A percentile compares a stretch with the other conserved stretches of the same genome.
These are phyloP conservation scores for Peromyscus aztecus DNA, from an alignment of 2,797 vertebrate species.

Conservation along the genomic window DNA sequence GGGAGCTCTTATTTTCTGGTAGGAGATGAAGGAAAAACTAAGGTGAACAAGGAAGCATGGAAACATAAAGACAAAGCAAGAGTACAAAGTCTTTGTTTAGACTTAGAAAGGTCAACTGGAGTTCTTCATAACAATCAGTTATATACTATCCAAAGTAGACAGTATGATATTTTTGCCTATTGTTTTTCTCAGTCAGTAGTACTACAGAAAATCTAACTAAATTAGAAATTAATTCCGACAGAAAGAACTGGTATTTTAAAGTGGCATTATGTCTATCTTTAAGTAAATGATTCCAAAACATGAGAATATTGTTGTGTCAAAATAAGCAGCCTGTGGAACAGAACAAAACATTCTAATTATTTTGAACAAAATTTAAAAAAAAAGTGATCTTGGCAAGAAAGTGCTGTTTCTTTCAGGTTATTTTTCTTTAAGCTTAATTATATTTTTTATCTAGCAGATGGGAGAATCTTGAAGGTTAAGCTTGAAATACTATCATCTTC, in stretches of 20 bases:
- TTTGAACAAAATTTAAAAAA: slow-evolving; percentile 1
- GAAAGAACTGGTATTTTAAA: slow-evolving; percentile 43
- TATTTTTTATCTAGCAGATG: slow-evolving; percentile 64
- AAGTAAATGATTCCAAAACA: slow-evolving; percentile 74
- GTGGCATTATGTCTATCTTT: slow-evolving; percentile 67
- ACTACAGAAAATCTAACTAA: slow-evolving; percentile 51
- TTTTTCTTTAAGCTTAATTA: slow-evolving; percentile 66
- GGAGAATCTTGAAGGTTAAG: slow-evolving; percentile 77
- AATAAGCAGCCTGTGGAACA: slow-evolving; percentile 73
- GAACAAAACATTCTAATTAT: slow-evolving; percentile 79
- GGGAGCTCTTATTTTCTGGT: background rate
- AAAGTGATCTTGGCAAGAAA: slow-evolving; percentile 71
- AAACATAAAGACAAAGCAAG: background rate
- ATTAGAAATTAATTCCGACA: slow-evolving; percentile 51
- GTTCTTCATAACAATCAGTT: background rate
- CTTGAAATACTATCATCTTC: slow-evolving; percentile 71
- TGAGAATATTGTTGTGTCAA: slow-evolving; percentile 66
- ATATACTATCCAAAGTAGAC: background rate
- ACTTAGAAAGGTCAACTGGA: background rate
- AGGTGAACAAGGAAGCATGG: background rate
- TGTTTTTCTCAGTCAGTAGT: slow-evolving; percentile 9
- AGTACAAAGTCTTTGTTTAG: background rate
- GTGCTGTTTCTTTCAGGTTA: slow-evolving; percentile 66
- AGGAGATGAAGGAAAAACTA: slow-evolving; percentile 24
- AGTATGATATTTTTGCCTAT: background rate